Evolutionary conservation across 2,888 invertebrate genomes (phyloP).

Genomic region (Callosobruchus maculatus): DNA sequence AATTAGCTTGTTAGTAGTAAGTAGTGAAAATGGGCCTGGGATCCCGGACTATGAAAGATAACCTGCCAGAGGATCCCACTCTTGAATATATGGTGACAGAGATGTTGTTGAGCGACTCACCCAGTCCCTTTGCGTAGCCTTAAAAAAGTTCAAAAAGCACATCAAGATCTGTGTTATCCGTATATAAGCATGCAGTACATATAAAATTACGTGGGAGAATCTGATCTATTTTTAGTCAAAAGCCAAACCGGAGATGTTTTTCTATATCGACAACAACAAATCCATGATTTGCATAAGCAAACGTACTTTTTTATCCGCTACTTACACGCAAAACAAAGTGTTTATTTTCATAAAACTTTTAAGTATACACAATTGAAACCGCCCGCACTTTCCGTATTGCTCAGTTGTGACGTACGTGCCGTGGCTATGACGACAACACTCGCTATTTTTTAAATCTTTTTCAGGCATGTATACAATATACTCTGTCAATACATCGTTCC

Average conservation of each 20-base stretch:
- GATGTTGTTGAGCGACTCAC: no score
- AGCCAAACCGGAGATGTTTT: not conserved
- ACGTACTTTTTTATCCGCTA: not conserved
- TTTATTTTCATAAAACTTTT: not conserved
- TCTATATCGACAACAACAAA: not conserved
- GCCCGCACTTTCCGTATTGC: not conserved
- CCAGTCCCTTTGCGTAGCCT: no score
- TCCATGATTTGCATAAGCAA: not conserved
- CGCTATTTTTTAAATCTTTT: not conserved
- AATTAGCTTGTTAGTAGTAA: no score
- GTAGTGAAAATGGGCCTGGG: no score
- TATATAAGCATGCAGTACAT: no score
- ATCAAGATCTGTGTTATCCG: no score
- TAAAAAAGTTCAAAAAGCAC: no score
- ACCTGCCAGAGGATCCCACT: no score
- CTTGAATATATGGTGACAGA: no score
- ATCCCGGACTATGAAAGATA: no score
- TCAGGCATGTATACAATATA: not conserved
- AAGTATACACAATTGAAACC: not conserved
- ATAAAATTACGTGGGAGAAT: not conserved
- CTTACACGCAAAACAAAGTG: not conserved
- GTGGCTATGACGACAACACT: not conserved
- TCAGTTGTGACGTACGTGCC: not conserved
- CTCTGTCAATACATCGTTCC: no score
- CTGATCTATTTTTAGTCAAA: not conserved